Conservation (phyloP, 64 coral and sea anemone species). For the Porites australiensis region DNA sequence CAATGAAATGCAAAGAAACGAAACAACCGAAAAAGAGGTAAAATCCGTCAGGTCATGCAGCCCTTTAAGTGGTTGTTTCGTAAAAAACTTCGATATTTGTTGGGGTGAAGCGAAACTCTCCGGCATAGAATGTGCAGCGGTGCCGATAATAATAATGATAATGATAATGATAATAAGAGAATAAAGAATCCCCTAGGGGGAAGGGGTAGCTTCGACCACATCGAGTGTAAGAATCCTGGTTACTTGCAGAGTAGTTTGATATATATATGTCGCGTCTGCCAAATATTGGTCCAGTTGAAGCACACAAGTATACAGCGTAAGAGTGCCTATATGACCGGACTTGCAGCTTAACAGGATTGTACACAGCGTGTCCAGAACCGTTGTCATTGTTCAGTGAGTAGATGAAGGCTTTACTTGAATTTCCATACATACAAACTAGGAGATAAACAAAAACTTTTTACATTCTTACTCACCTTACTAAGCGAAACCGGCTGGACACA, state of each 20-base stretch:
- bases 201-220: not conserved
- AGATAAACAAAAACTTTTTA: not conserved
- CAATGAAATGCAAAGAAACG: not conserved
- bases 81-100: conserved; percentile 27
- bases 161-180: not conserved
- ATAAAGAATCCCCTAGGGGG: not conserved
- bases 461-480: not conserved
- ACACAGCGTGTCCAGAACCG: not conserved
- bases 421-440: not conserved
- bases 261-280: not conserved
- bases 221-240: not conserved
- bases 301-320: not conserved
- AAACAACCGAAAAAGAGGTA: not conserved
- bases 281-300: not conserved
- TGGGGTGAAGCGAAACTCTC: not conserved
- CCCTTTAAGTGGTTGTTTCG: not conserved
- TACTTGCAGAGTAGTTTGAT: not conserved
- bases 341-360: not conserved
- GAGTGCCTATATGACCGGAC: too few relatives aligned
- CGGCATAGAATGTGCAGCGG: conserved; percentile 1
- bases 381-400: conserved; percentile 2
- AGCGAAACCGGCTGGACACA: too few relatives aligned
- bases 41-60: too few relatives aligned
- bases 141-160: too few relatives aligned
- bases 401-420: conserved; percentile 9